These are phyloP conservation scores for Nomada hirtipes DNA, from an alignment of 2,888 invertebrate species.

Conservation along the genomic window DNA sequence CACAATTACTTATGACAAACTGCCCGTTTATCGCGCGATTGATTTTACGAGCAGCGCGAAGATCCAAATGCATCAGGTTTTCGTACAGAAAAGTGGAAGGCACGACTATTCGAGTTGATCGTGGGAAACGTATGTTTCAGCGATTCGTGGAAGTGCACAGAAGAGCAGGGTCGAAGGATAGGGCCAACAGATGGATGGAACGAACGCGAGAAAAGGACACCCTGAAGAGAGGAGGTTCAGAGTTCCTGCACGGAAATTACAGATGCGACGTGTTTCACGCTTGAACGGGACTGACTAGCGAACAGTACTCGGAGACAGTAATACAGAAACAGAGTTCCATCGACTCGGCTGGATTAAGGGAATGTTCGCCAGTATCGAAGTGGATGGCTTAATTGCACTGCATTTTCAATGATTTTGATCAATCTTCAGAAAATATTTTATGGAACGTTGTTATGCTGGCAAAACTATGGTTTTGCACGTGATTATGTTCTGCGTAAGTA, in stretches of 20 bases:
- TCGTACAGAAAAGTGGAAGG: slow-evolving; percentile 26
- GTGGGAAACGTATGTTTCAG: slow-evolving; percentile 48
- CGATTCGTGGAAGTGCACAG: slow-evolving; percentile 25
- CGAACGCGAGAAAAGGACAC: slow-evolving; percentile 43
- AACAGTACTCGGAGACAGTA: slow-evolving; percentile 48
- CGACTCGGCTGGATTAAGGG: slow-evolving; percentile 39
- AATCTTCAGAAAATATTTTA: slow-evolving; percentile 19
- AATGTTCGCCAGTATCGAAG: slow-evolving; percentile 37
- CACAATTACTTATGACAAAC: not conserved
- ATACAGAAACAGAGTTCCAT: slow-evolving; percentile 44
- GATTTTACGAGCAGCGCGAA: not conserved
- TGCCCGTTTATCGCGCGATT: not conserved
- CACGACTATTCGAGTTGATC: slow-evolving; percentile 41
- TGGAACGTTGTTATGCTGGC: not conserved
- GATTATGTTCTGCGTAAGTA: too few species aligned
- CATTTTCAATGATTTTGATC: slow-evolving; percentile 32
- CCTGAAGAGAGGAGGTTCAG: slow-evolving; percentile 48
- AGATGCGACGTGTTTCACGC: slow-evolving; percentile 72
- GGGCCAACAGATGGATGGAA: slow-evolving; percentile 43
- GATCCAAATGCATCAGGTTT: not conserved
- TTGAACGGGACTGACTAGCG: slow-evolving; percentile 63
- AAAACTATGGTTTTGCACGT: too few species aligned
- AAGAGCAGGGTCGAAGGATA: slow-evolving; percentile 14
- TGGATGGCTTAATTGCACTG: slow-evolving; percentile 39
- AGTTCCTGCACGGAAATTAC: slow-evolving; percentile 73